These are phyloP conservation scores for Dreissena polymorpha DNA, from an alignment of 1,140 invertebrate species.

Conservation along the genomic window DNA sequence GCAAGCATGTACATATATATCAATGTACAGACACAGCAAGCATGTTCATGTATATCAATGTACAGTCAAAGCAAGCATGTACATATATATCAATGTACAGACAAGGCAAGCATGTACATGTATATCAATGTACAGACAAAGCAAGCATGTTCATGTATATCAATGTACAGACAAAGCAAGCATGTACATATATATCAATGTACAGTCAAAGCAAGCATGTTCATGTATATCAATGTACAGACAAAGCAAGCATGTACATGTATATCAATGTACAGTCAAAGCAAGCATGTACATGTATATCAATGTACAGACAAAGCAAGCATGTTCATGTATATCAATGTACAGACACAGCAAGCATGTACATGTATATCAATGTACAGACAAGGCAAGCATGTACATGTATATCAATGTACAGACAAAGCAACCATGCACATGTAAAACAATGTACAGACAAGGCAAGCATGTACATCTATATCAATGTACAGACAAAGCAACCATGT, in stretches of 20 bases:
- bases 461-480: constrained; percentile 18
- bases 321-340: too few species aligned
- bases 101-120: constrained; percentile 15
- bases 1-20: constrained; percentile 9
- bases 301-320: background rate
- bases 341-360: too few species aligned
- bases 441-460: background rate
- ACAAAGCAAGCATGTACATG: too few species aligned
- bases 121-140: constrained; percentile 33
- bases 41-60: constrained; percentile 18
- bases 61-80: constrained; percentile 31
- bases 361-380: background rate
- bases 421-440: too few species aligned
- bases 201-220: too few species aligned
- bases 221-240: background rate
- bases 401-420: too few species aligned
- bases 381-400: too few species aligned
- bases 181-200: too few species aligned
- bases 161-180: background rate
- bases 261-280: too few species aligned
- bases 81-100: background rate
- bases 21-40: background rate
- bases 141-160: constrained; percentile 6
- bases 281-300: too few species aligned
- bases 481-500: constrained; percentile 32